These are phyloP conservation scores for Struthio camelus DNA, from an alignment of 2,113 vertebrate species.

Conservation along the genomic window DNA sequence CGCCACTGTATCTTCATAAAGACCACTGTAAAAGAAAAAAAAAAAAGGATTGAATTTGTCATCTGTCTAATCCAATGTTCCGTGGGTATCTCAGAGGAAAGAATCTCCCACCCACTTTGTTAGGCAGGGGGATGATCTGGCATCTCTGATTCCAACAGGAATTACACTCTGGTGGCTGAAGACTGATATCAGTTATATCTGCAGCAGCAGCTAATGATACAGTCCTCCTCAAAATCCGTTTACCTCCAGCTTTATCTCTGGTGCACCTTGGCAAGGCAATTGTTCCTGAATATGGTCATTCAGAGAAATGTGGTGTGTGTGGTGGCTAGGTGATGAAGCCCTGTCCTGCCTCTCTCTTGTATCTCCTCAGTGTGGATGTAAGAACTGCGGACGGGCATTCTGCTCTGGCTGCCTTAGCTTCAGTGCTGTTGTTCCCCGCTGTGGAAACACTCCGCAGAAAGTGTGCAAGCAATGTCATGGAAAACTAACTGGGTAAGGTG, in stretches of 20 bases:
- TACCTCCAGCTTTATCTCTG: fast-evolving
- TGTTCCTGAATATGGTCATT: fast-evolving
- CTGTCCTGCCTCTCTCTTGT: neutral
- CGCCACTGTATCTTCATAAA: neutral
- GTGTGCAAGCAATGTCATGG: slow-evolving; percentile 92
- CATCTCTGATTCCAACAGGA: neutral
- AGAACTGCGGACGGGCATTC: slow-evolving; percentile 87
- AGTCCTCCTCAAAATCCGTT: neutral
- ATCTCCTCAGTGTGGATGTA: slow-evolving; percentile 87
- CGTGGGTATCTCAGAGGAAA: neutral
- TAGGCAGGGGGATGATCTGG: fast-evolving
- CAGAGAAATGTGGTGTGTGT: fast-evolving
- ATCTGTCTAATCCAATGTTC: fast-evolving
- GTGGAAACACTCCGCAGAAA: slow-evolving; percentile 86
- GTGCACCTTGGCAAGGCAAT: fast-evolving
- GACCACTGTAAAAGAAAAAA: too few relatives aligned
- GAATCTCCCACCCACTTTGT: neutral
- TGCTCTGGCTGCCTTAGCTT: slow-evolving; percentile 89
- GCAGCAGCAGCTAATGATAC: neutral
- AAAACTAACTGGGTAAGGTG: slow-evolving; percentile 85
- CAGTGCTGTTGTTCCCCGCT: slow-evolving; percentile 82
- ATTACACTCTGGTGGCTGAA: fast-evolving
- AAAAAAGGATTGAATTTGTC: neutral
- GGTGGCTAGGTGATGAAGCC: neutral
- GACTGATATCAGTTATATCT: fast-evolving